Conservation (phyloP, 2,113 vertebrate species). For the Madoqua kirkii region DNA sequence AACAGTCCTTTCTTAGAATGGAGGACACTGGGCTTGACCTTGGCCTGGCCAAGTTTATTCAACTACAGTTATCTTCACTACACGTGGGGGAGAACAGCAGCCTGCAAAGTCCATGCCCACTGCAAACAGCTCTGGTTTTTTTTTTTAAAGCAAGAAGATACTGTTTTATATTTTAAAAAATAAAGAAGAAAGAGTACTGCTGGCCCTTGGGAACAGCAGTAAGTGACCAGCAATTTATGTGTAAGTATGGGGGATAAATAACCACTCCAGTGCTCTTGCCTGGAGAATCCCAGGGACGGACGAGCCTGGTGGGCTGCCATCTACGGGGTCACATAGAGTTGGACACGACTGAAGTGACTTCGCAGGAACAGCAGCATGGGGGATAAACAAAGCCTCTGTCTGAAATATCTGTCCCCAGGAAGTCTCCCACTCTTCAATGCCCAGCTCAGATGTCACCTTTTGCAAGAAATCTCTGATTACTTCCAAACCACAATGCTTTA, state of each 20-base stretch:
- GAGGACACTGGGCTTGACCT: neutral
- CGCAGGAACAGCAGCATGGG: no score
- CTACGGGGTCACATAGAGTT: no score
- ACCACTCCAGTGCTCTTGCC: no score
- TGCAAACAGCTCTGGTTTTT: neutral
- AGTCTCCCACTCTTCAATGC: neutral
- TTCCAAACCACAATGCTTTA: neutral
- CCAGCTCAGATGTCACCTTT: neutral
- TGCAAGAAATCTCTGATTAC: neutral
- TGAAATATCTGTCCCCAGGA: neutral
- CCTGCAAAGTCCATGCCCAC: neutral
- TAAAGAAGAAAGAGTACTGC: neutral
- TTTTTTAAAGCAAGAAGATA: neutral
- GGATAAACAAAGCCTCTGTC: neutral
- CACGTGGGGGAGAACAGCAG: neutral
- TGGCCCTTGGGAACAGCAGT: neutral
- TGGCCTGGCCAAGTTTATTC: neutral
- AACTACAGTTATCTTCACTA: rapidly evolving
- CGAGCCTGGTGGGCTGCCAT: no score
- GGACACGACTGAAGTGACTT: no score
- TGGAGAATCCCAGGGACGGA: no score
- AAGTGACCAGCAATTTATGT: neutral
- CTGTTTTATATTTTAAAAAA: neutral
- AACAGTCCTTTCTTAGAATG: neutral
- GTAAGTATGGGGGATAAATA: no score